Percentiles rank a stretch among this genome's conserved stretches.
phyloP scores from a whole-genome alignment of 2,888 invertebrate genomes.

The Ophraella communa region DNA sequence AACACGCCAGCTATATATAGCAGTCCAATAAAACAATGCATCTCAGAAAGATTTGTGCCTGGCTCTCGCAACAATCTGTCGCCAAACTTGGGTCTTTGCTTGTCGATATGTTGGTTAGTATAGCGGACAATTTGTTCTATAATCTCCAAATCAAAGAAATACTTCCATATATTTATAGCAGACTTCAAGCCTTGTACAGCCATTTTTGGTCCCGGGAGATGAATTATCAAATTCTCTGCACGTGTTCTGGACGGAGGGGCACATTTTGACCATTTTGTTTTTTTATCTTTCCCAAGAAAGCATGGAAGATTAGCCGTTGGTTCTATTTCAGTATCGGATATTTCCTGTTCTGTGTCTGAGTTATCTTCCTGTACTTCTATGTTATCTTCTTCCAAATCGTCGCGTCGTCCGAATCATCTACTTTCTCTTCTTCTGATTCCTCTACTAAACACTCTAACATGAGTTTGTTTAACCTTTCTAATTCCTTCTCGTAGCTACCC shows the following conservation, averaged over 20 bases:
- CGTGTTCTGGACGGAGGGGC: conserved; percentile 4
- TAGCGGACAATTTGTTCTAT: neutral
- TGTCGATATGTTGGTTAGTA: conserved; percentile 4
- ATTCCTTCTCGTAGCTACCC: neutral
- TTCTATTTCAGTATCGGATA: neutral
- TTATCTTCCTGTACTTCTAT: conserved; percentile 6
- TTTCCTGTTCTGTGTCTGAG: conserved; percentile 13
- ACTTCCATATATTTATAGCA: conserved; percentile 4
- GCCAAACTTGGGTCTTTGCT: neutral
- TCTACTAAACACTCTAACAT: neutral
- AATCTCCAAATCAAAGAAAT: conserved; percentile 3
- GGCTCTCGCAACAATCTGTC: neutral
- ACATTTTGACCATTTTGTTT: conserved; percentile 8
- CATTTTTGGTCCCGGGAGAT: conserved; percentile 1
- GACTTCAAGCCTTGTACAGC: neutral
- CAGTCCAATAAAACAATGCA: conserved; percentile 10
- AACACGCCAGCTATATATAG: conserved; percentile 16
- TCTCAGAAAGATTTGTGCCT: neutral
- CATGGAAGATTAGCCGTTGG: neutral
- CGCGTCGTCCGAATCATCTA: neutral
- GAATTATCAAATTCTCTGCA: conserved; percentile 14
- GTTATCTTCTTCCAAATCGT: conserved; percentile 6
- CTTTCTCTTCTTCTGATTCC: conserved; percentile 5
- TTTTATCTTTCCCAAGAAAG: conserved; percentile 8
- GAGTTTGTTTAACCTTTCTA: neutral